Evolutionary conservation across 2,888 invertebrate genomes (phyloP).

Genomic region (Geotrupes spiniger): DNA sequence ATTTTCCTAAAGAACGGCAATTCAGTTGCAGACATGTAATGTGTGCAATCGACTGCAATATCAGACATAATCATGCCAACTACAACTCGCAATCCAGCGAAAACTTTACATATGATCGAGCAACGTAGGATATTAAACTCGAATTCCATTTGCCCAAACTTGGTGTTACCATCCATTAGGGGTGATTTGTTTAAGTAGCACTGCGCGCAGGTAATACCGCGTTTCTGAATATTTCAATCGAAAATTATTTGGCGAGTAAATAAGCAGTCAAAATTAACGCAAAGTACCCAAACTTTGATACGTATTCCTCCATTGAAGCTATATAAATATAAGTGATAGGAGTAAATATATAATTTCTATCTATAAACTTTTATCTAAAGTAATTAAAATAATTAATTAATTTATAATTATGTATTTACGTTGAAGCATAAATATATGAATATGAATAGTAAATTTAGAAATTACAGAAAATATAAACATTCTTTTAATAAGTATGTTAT

Average conservation of each 20-base stretch:
- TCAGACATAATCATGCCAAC: constrained; percentile 11
- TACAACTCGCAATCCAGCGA: constrained; percentile 4
- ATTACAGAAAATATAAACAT: too few relatives aligned
- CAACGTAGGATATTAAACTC: not conserved
- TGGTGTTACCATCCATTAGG: not conserved
- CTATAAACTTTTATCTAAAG: too few relatives aligned
- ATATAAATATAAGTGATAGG: too few relatives aligned
- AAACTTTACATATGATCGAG: not conserved
- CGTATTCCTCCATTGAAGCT: too few relatives aligned
- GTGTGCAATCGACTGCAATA: constrained; percentile 19
- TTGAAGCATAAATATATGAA: too few relatives aligned
- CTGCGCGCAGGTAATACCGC: not conserved
- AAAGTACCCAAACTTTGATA: not conserved
- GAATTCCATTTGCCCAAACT: not conserved
- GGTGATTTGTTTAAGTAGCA: not conserved
- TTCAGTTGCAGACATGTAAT: constrained; percentile 7
- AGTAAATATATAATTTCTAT: too few relatives aligned
- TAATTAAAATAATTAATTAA: too few relatives aligned
- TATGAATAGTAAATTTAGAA: too few relatives aligned
- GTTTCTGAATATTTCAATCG: constrained; percentile 2
- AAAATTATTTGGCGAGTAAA: constrained; percentile 1
- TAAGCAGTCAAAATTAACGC: not conserved
- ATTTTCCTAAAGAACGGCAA: not conserved
- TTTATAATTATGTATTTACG: too few relatives aligned
- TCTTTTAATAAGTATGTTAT: too few relatives aligned